These are phyloP conservation scores for Machimus rusticus DNA, from an alignment of 2,888 invertebrate genomes.

Conservation along the genomic window DNA sequence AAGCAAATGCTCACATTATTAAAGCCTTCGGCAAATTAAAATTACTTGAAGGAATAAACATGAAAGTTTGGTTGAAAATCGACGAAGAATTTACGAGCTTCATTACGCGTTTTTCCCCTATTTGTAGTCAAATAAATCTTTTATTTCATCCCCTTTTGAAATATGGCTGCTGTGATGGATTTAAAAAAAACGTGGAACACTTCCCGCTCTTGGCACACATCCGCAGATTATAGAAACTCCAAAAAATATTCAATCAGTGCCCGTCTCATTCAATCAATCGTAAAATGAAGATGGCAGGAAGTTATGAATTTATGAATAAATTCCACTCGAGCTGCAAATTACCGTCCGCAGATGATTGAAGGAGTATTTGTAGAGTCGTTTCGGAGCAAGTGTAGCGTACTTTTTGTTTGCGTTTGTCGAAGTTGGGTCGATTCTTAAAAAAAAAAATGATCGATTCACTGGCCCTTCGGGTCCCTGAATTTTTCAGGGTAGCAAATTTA, in stretches of 20 bases:
- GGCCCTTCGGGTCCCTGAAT: neutral
- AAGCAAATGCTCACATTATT: neutral
- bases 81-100: neutral
- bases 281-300: slow-evolving; percentile 13
- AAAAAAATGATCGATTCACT: neutral
- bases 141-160: neutral
- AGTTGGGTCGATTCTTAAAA: neutral
- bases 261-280: neutral
- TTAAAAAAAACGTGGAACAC: neutral
- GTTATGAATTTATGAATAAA: slow-evolving; percentile 14
- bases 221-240: neutral
- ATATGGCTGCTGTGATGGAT: neutral
- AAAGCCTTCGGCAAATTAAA: neutral
- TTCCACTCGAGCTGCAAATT: neutral
- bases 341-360: neutral
- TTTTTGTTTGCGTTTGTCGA: neutral
- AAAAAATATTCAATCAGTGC: neutral
- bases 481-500: neutral
- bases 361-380: neutral
- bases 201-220: neutral
- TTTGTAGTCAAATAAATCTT: neutral
- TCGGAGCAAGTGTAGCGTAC: neutral
- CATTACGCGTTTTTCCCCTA: neutral
- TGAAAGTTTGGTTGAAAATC: neutral
- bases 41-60: neutral